These are phyloP conservation scores for Neogobius melanostomus DNA, from an alignment of 2,113 vertebrate species.

Conservation along the genomic window DNA sequence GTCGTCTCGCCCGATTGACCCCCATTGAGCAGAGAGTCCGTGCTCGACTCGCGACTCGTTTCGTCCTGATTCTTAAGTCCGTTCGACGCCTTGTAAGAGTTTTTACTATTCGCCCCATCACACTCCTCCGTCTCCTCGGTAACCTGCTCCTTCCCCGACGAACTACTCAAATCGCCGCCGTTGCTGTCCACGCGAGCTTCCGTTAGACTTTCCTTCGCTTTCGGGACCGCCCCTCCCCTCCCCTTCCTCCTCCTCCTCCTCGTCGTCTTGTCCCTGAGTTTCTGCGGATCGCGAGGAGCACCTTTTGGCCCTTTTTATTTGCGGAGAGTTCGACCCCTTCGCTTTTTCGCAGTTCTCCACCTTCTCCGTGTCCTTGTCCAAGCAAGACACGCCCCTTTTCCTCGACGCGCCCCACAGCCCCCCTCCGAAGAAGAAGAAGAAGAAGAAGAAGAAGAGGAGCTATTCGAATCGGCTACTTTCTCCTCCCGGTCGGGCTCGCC, in stretches of 20 bases:
- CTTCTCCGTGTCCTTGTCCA: constrained; percentile 84
- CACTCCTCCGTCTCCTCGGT: constrained; percentile 78
- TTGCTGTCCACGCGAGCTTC: constrained; percentile 73
- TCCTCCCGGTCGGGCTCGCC: constrained; percentile 62
- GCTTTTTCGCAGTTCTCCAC: constrained; percentile 85
- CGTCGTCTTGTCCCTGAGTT: constrained; percentile 84
- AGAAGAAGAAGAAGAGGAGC: constrained; percentile 21
- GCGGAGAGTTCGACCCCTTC: constrained; percentile 76
- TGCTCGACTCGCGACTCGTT: constrained; percentile 78
- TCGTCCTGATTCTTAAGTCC: constrained; percentile 84
- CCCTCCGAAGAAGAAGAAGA: constrained; percentile 46
- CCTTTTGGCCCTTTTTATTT: constrained; percentile 89
- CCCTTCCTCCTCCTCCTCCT: constrained; percentile 78
- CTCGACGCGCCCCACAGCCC: constrained; percentile 84
- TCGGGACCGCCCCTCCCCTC: constrained; percentile 70
- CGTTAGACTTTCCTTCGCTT: constrained; percentile 74
- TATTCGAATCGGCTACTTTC: constrained; percentile 81
- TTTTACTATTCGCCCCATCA: constrained; percentile 70
- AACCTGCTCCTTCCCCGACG: constrained; percentile 83
- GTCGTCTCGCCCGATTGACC: constrained; percentile 75
- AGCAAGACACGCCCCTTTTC: constrained; percentile 87
- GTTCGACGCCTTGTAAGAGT: constrained; percentile 85
- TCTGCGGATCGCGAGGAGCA: constrained; percentile 87
- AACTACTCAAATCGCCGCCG: constrained; percentile 82
- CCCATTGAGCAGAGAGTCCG: constrained; percentile 82